Evolutionary conservation across 1,140 invertebrate species (phyloP).

Genomic region (Saxidomus purpurata): DNA sequence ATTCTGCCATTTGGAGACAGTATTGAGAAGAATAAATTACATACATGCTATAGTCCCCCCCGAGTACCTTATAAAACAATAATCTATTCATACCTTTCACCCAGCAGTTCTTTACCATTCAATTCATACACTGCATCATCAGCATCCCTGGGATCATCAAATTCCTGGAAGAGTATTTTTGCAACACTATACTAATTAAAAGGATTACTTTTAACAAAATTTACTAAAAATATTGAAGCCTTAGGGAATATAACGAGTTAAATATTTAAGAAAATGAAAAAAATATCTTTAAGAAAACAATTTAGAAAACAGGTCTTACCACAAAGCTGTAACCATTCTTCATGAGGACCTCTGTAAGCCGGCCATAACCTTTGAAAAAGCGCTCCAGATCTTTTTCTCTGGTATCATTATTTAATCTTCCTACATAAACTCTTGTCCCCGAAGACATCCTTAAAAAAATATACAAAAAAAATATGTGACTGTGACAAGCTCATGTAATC

Average conservation of each 20-base stretch:
- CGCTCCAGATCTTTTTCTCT: constrained; percentile 98
- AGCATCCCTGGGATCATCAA: constrained; percentile 98
- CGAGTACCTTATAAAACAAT: no score
- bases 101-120: constrained; percentile 97
- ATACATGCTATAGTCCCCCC: no score
- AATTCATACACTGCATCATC: constrained; percentile 99
- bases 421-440: constrained; percentile 95
- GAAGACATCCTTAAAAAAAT: constrained; percentile 24
- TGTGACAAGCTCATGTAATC: no score
- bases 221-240: no score
- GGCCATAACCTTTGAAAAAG: constrained; percentile 98
- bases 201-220: no score
- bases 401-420: constrained; percentile 91
- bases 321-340: constrained; percentile 98
- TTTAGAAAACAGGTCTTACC: not conserved
- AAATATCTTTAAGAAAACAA: no score
- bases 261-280: no score
- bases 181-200: no score
- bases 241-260: no score
- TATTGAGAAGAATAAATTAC: no score
- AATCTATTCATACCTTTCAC: constrained; percentile 98
- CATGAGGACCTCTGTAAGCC: constrained; percentile 97
- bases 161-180: constrained; percentile 94
- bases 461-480: not conserved
- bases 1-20: no score